These are phyloP conservation scores for Hirundichthys speculiger DNA, from an alignment of 2,113 vertebrate genomes.

Conservation along the genomic window DNA sequence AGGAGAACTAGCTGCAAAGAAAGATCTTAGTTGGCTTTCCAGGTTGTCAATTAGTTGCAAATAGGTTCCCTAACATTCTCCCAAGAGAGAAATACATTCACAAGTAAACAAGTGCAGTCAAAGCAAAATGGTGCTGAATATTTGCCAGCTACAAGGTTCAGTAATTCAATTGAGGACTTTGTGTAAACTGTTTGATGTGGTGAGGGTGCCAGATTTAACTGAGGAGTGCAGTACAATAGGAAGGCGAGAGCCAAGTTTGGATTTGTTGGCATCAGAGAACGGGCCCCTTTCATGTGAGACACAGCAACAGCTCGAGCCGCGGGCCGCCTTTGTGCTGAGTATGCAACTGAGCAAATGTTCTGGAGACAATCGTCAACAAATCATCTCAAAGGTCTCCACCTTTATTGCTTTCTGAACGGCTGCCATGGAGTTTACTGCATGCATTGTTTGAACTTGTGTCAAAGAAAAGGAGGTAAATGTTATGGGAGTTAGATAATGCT, in stretches of 20 bases:
- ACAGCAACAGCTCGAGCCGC: constrained; percentile 33
- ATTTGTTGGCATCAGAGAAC: constrained; percentile 48
- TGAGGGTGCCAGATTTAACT: constrained; percentile 61
- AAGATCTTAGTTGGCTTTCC: constrained; percentile 43
- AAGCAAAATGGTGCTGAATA: constrained; percentile 48
- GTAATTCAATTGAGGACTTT: constrained; percentile 68
- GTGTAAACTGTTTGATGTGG: constrained; percentile 64
- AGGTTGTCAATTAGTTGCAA: constrained; percentile 46
- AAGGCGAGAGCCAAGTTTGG: constrained; percentile 57
- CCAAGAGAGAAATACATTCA: constrained; percentile 53
- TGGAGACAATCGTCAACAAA: constrained; percentile 36
- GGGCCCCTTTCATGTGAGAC: constrained; percentile 50
- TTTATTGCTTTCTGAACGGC: constrained; percentile 29
- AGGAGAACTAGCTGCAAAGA: constrained; percentile 30
- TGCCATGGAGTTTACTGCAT: constrained; percentile 23
- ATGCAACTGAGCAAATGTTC: constrained; percentile 47
- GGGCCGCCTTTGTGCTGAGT: constrained; percentile 53
- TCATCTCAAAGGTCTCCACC: constrained; percentile 51
- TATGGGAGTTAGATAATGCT: neutral
- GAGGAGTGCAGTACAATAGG: constrained; percentile 54
- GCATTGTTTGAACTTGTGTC: constrained; percentile 19
- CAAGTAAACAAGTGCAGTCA: constrained; percentile 49
- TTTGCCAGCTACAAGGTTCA: constrained; percentile 58
- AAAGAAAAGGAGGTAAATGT: constrained; percentile 23
- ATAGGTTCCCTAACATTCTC: constrained; percentile 42